Evolutionary conservation across 2,888 invertebrate species (phyloP).

Genomic region (Pteria penguin): DNA sequence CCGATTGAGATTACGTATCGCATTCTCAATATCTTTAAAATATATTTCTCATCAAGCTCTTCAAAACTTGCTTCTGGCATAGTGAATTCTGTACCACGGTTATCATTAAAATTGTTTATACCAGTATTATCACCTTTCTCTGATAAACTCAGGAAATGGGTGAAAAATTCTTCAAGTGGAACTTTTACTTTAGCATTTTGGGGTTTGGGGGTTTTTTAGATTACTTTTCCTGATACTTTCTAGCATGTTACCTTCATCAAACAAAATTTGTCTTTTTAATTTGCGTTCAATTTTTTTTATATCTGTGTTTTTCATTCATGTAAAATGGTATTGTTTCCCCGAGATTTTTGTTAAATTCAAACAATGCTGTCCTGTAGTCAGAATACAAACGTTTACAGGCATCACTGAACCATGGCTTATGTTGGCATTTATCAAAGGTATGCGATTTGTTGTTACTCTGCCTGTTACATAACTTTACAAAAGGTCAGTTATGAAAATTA

Average conservation of each 20-base stretch:
- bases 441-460: too few species aligned
- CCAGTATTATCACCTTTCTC: too few species aligned
- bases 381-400: conserved; percentile 2
- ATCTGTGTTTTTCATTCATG: neutral
- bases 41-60: conserved; percentile 2
- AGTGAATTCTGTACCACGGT: too few species aligned
- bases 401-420: too few species aligned
- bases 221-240: neutral
- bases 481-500: too few species aligned
- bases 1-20: neutral
- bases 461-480: too few species aligned
- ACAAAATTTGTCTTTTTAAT: neutral
- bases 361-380: neutral
- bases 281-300: neutral
- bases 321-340: neutral
- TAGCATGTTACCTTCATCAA: conserved; percentile 1
- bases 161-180: too few species aligned
- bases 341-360: neutral
- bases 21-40: conserved; percentile 7
- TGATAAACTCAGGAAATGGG: too few species aligned
- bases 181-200: too few species aligned
- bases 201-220: too few species aligned
- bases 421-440: too few species aligned
- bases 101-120: too few species aligned
- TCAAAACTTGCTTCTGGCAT: conserved; percentile 5